These are phyloP conservation scores for Conistra vaccinii DNA, from an alignment of 2,888 invertebrate species.

Conservation along the genomic window DNA sequence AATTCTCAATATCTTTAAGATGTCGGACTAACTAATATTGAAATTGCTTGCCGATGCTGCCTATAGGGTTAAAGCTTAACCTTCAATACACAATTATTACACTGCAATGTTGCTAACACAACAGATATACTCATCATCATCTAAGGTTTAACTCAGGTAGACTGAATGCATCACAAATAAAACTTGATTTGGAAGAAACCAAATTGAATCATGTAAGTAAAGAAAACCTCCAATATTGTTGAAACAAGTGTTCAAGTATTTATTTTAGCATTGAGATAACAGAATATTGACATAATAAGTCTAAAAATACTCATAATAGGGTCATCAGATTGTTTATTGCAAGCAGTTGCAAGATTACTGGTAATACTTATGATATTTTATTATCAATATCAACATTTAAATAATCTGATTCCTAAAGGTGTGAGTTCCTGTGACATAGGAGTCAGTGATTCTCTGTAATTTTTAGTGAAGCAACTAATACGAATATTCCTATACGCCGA, in stretches of 20 bases:
- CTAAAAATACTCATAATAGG: conserved; percentile 2
- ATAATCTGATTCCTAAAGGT: too few species aligned
- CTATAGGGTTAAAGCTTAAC: neutral
- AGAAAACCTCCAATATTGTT: conserved; percentile 24
- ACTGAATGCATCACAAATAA: neutral
- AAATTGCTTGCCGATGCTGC: neutral
- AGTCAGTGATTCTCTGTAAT: too few species aligned
- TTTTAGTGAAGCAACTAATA: too few species aligned
- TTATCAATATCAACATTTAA: too few species aligned
- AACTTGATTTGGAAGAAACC: neutral
- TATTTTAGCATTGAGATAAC: neutral
- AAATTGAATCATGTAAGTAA: neutral
- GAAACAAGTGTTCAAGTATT: conserved; percentile 4
- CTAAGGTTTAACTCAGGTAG: neutral
- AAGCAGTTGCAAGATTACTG: neutral
- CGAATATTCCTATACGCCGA: too few species aligned
- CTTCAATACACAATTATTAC: neutral
- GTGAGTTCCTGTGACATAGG: too few species aligned
- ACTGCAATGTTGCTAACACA: neutral
- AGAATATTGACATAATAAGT: conserved; percentile 29
- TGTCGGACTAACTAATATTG: neutral
- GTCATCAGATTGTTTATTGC: neutral
- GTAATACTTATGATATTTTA: neutral
- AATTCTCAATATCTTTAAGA: neutral
- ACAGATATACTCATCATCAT: neutral